Conservation (phyloP, 1,140 invertebrate genomes). For the Tetramorium alpestre region DNA sequence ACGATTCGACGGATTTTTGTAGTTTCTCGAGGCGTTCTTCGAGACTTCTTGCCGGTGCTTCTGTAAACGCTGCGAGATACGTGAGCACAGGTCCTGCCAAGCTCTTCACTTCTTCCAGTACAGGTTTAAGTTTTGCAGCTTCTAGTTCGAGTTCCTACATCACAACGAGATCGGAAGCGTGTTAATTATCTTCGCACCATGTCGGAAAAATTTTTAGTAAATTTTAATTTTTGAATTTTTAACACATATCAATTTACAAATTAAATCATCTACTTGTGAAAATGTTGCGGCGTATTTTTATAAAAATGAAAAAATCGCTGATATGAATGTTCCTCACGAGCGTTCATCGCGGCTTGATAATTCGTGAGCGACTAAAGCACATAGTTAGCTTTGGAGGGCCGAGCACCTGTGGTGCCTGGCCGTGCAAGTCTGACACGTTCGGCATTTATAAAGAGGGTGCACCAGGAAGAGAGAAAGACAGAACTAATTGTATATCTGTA, state of each 20-base stretch:
- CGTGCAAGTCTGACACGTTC: constrained; percentile 67
- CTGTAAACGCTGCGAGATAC: constrained; percentile 87
- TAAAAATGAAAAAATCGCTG: background rate
- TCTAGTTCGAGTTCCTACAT: constrained; percentile 88
- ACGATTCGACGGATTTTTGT: constrained; percentile 88
- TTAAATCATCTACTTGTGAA: background rate
- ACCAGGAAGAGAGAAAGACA: constrained; percentile 36
- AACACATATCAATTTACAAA: background rate
- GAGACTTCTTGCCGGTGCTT: constrained; percentile 86
- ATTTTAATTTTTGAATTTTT: background rate
- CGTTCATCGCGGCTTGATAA: constrained; percentile 27
- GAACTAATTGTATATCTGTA: constrained; percentile 50
- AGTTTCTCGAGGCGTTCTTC: constrained; percentile 87
- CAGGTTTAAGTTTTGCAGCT: constrained; percentile 86
- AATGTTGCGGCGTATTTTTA: background rate
- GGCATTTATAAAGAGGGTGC: constrained; percentile 47
- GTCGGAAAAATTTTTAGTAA: background rate
- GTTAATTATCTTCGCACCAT: background rate
- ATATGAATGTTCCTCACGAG: background rate
- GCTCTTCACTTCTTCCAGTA: constrained; percentile 83
- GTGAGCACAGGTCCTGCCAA: constrained; percentile 86
- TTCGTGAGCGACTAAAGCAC: constrained; percentile 42
- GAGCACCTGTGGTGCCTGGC: constrained; percentile 72
- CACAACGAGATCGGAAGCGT: constrained; percentile 58
- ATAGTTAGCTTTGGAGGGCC: constrained; percentile 40